These are phyloP conservation scores for Dipodomys spectabilis DNA, from an alignment of 2,113 vertebrate species.

Conservation along the genomic window DNA sequence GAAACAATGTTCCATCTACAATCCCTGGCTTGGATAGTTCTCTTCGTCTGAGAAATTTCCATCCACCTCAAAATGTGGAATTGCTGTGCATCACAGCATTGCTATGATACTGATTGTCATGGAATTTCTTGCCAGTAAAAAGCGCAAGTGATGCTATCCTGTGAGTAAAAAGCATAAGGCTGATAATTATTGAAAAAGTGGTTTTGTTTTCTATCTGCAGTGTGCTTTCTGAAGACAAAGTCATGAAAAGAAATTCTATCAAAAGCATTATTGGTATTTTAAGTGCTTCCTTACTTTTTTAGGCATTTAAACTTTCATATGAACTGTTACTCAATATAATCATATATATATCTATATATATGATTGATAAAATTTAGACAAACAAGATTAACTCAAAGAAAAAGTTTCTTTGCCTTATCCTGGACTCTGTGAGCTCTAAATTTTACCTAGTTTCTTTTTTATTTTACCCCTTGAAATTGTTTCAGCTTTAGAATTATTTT, in stretches of 20 bases:
- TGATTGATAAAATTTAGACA: background rate
- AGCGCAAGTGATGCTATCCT: background rate
- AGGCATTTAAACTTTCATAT: background rate
- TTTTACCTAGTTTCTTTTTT: conserved; percentile 12
- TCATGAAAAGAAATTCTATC: background rate
- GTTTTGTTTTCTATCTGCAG: background rate
- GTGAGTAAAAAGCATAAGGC: background rate
- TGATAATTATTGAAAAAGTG: background rate
- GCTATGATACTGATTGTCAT: background rate
- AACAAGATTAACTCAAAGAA: background rate
- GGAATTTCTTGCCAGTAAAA: conserved; percentile 2
- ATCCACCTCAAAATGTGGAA: background rate
- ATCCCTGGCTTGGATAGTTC: background rate
- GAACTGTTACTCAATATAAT: background rate
- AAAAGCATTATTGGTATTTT: background rate
- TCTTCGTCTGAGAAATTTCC: background rate
- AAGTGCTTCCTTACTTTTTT: background rate
- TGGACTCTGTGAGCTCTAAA: background rate
- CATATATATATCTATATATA: background rate
- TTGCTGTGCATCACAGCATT: background rate
- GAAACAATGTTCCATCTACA: background rate
- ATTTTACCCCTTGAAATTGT: conserved; percentile 31
- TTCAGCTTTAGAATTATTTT: conserved; percentile 8
- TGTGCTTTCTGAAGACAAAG: conserved; percentile 2
- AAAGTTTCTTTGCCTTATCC: background rate